A percentile compares a stretch with the other conserved stretches of the same genome.
phyloP scores from a whole-genome alignment of 2,113 vertebrate genomes.

The Saimiri boliviensis region DNA sequence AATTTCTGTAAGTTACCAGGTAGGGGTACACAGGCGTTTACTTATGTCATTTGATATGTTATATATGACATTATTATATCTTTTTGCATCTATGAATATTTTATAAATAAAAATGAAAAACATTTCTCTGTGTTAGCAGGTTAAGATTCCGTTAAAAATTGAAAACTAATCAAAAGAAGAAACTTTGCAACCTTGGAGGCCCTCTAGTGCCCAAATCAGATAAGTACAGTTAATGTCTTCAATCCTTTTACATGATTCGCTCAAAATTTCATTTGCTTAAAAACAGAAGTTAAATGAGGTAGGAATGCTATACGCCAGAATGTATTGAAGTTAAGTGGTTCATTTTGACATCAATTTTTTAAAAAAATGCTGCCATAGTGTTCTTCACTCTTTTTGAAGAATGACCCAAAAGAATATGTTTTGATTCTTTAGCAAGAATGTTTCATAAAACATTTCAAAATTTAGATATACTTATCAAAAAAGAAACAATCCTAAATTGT shows the following conservation, averaged over 20 bases:
- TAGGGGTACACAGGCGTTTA: background rate
- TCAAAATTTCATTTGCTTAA: background rate
- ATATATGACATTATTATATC: no score
- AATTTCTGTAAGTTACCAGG: background rate
- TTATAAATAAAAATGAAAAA: conserved; percentile 15
- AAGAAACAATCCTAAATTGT: background rate
- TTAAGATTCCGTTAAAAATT: background rate
- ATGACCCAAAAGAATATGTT: background rate
- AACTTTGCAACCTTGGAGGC: conserved; percentile 69
- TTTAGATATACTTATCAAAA: background rate
- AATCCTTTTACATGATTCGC: accelerated
- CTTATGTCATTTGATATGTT: background rate
- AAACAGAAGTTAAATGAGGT: background rate
- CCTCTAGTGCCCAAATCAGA: conserved; percentile 78
- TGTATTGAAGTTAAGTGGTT: background rate
- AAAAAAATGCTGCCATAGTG: background rate
- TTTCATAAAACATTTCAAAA: background rate
- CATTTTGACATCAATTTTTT: background rate
- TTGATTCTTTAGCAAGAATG: background rate
- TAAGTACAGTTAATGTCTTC: conserved; percentile 17
- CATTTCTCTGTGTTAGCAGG: conserved; percentile 30
- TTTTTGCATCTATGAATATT: background rate
- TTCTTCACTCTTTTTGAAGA: background rate
- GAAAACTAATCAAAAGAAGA: background rate
- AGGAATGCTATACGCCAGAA: background rate